phyloP scores from a whole-genome alignment of 2,113 vertebrate species.

The Anthoscopus minutus region DNA sequence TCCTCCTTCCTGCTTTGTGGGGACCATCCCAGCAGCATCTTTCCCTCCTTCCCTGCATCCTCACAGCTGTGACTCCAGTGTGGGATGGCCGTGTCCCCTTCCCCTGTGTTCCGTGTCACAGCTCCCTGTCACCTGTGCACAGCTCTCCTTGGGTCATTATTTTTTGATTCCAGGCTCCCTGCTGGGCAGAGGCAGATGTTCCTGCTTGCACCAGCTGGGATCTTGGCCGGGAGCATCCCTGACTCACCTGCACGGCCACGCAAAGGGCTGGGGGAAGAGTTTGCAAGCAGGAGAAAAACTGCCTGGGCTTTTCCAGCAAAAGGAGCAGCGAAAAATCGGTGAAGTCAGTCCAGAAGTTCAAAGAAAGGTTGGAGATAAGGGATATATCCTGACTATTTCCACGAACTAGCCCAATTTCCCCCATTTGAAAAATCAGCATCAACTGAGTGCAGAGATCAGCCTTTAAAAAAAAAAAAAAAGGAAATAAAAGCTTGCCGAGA shows the following conservation, averaged over 20 bases:
- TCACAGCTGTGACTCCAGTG: fast-evolving
- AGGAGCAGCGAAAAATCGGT: not conserved
- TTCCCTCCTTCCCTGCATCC: not conserved
- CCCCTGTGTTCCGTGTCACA: not conserved
- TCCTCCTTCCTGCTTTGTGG: not conserved
- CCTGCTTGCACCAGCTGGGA: not conserved
- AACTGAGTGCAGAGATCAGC: not conserved
- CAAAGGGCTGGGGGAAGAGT: not conserved
- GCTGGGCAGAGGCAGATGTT: not conserved
- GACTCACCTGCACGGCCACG: not conserved
- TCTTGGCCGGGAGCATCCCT: not conserved
- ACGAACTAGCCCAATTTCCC: not conserved
- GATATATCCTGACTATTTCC: not conserved
- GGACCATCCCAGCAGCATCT: not conserved
- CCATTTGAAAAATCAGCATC: not conserved
- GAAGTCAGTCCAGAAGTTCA: not conserved
- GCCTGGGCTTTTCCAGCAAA: not conserved
- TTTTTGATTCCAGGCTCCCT: not conserved
- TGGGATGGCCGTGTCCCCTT: not conserved
- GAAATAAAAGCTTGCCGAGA: not conserved
- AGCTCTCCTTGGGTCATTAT: not conserved
- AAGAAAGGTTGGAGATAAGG: not conserved
- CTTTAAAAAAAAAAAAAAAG: not conserved
- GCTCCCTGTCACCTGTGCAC: not conserved
- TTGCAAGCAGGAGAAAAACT: not conserved